Conservation (phyloP, 2,888 invertebrate species). For the Drosophila mimetica region DNA sequence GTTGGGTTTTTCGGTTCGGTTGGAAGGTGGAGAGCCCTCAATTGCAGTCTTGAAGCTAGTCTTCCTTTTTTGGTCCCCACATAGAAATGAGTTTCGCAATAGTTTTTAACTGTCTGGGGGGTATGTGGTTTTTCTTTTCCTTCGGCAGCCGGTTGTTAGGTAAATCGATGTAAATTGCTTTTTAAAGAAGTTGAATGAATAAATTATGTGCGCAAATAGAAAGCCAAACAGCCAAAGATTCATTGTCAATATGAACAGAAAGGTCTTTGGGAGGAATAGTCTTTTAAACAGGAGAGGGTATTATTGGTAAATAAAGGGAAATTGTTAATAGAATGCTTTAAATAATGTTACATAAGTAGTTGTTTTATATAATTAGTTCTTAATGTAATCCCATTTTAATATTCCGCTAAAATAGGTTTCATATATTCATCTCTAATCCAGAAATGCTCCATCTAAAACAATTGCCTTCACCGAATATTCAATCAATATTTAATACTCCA, state of each 20-base stretch:
- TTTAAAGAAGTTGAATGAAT: conserved; percentile 33
- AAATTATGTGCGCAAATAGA: conserved; percentile 16
- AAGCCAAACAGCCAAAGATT: not conserved
- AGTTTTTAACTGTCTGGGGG: conserved; percentile 53
- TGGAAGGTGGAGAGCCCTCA: conserved; percentile 15
- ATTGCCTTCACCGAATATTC: not conserved
- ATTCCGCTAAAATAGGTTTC: not conserved
- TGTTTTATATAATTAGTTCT: no score
- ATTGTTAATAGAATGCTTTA: not conserved
- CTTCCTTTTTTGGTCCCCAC: conserved; percentile 18
- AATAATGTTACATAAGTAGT: not conserved
- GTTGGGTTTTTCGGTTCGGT: conserved; percentile 52
- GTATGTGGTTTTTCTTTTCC: conserved; percentile 20
- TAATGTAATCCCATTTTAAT: not conserved
- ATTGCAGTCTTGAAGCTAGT: conserved; percentile 38
- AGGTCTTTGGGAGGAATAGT: not conserved
- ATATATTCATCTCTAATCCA: not conserved
- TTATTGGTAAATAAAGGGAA: no score
- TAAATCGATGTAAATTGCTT: conserved; percentile 44
- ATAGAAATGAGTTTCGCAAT: conserved; percentile 51
- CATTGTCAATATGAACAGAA: not conserved
- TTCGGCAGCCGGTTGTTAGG: conserved; percentile 8
- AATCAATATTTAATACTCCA: not conserved
- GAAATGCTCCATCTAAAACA: not conserved
- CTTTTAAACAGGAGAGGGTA: not conserved